A percentile compares a stretch with the other conserved stretches of the same genome.
These are phyloP conservation scores for Dascyllus trimaculatus DNA, from an alignment of 2,113 vertebrate species.

Conservation along the genomic window DNA sequence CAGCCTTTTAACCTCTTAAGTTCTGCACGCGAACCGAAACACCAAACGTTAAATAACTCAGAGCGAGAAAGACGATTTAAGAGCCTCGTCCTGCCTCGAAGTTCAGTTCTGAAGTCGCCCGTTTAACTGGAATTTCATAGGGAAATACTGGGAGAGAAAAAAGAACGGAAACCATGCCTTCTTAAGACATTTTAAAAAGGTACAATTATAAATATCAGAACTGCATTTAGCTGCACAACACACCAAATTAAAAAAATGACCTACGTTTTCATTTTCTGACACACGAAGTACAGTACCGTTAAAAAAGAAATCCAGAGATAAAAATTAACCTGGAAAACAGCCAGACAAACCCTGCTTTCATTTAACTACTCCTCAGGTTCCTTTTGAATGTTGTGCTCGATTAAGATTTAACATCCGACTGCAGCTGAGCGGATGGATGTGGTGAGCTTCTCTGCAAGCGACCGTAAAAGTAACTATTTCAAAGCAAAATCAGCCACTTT, in stretches of 20 bases:
- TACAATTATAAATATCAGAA: slow-evolving; percentile 80
- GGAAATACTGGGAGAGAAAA: slow-evolving; percentile 57
- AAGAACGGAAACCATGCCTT: slow-evolving; percentile 21
- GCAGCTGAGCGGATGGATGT: background rate
- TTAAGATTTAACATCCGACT: slow-evolving; percentile 6
- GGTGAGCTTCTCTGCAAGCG: background rate
- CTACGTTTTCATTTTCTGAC: slow-evolving; percentile 50
- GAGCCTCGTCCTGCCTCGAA: slow-evolving; percentile 12
- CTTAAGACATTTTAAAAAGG: slow-evolving; percentile 51
- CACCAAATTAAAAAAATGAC: slow-evolving; percentile 47
- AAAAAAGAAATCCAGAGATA: slow-evolving; percentile 53
- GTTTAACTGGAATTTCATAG: slow-evolving; percentile 5
- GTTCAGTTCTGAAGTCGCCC: background rate
- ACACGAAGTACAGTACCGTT: slow-evolving; percentile 64
- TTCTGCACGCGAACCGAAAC: slow-evolving; percentile 41
- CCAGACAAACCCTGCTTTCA: slow-evolving; percentile 25
- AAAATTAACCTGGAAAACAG: slow-evolving; percentile 64
- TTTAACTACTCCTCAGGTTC: background rate
- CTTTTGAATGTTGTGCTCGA: slow-evolving; percentile 31
- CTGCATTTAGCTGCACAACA: slow-evolving; percentile 66
- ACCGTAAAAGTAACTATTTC: slow-evolving; percentile 10
- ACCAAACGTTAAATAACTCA: slow-evolving; percentile 36
- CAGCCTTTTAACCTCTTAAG: slow-evolving; percentile 40
- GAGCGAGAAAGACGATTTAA: slow-evolving; percentile 16
- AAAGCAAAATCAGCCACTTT: slow-evolving; percentile 22